phyloP scores from a whole-genome alignment of 1,140 invertebrate species.

The Dendroctonus valens region DNA sequence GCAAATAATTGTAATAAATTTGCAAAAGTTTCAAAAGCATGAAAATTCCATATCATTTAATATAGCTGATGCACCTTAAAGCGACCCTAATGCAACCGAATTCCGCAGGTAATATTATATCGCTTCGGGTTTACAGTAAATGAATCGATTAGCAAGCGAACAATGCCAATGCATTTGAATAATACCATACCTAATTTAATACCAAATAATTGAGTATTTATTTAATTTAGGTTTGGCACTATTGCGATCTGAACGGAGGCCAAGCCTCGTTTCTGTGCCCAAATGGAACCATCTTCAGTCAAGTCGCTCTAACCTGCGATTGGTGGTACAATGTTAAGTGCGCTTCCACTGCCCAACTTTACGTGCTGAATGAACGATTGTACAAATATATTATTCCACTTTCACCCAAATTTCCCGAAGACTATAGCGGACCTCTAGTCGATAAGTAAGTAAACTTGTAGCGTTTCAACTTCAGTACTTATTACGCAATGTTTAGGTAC shows the following conservation, averaged over 20 bases:
- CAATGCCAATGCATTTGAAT: too few species aligned
- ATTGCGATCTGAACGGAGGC: conserved; percentile 87
- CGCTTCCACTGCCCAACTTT: conserved; percentile 75
- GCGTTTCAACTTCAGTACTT: neutral
- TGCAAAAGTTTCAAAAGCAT: too few species aligned
- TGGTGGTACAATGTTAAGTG: conserved; percentile 93
- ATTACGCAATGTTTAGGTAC: conserved; percentile 56
- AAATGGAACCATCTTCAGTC: conserved; percentile 89
- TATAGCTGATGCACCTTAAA: too few species aligned
- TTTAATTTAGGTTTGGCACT: conserved; percentile 77
- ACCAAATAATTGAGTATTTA: neutral
- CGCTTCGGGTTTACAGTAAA: too few species aligned
- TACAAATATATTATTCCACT: conserved; percentile 85
- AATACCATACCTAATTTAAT: too few species aligned
- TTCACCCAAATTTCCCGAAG: conserved; percentile 82
- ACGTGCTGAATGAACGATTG: conserved; percentile 82
- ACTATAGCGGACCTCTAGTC: conserved; percentile 80
- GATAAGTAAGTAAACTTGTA: conserved; percentile 60
- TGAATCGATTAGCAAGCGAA: too few species aligned
- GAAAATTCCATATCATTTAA: too few species aligned
- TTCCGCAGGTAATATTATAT: too few species aligned
- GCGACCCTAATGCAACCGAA: too few species aligned
- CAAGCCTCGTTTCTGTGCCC: conserved; percentile 88
- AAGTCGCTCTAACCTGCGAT: conserved; percentile 80
- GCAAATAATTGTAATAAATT: too few species aligned